Evolutionary conservation across 2,797 vertebrate genomes (phyloP), one percentile per base, ranked within the genome.

Genomic region (Karalla daura): DNA sequence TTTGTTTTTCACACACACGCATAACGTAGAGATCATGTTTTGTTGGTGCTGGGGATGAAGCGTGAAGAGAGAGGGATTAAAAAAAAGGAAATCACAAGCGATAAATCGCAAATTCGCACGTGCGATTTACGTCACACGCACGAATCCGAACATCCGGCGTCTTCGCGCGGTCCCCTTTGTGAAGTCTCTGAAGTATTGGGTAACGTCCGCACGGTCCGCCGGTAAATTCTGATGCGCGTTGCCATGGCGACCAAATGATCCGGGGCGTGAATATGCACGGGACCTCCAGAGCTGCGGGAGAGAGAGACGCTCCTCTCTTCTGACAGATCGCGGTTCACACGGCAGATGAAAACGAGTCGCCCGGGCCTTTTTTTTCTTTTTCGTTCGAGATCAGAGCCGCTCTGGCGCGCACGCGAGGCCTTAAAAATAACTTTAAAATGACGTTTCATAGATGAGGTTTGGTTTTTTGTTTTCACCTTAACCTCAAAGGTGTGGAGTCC

Each of bases 391-490:
- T n/a, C n/a, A n/a, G n/a, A n/a, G n/a, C n/a, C n/a, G n/a, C n/a
- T n/a, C n/a, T n/a, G n/a, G n/a, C n/a, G n/a, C n/a, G n/a, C n/a
- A n/a, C n/a, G n/a, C n/a, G n/a, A n/a, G n/a, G n/a, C n/a, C n/a
- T n/a, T 27, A 17, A 8, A 64, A 39, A 46, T 59, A 59, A 44
- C 37, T 45, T 37, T 37, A 10, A 50, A 44, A 56, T 43, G 11
- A 21, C 14, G 60, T 47, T 53, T 53, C 0, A 36, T 2, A 14
- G 20, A 59, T 20, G 13, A 61, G 15, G 18, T 21, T 2, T n/a
- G n/a, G 9, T 40, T 32, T 14, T 55, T 70, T 63, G 39, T 62
- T 62, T 63, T 68, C 40, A 33, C 37, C 39, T 35, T 39, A 45
- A 63, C 21, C 47, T 28, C 5, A 28, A 37, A 47, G 43, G 28